Percentiles rank a stretch among this genome's conserved stretches.
phyloP scores from a whole-genome alignment of 1,140 invertebrate genomes.

The Spodoptera frugiperda region DNA sequence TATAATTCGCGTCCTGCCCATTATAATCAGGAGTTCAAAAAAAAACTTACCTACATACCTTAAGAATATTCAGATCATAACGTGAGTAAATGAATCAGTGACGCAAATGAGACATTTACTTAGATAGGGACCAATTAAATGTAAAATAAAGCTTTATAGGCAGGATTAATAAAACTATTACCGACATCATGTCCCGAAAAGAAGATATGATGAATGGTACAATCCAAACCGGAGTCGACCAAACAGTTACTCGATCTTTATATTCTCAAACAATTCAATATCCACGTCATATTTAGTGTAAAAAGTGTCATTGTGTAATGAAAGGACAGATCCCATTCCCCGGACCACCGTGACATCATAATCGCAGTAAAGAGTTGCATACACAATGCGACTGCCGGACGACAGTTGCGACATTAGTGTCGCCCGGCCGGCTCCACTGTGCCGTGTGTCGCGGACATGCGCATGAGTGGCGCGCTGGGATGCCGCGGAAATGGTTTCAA shows the following conservation, averaged over 20 bases:
- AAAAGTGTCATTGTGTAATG: conserved; percentile 1
- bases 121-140: too few species aligned
- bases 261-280: not conserved
- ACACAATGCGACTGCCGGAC: conserved; percentile 10
- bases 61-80: too few species aligned
- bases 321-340: conserved; percentile 7
- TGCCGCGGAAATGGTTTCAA: conserved; percentile 30
- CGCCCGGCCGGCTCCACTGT: conserved; percentile 2
- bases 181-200: too few species aligned
- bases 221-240: too few species aligned
- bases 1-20: too few species aligned
- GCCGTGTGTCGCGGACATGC: conserved; percentile 24
- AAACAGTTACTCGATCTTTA: not conserved
- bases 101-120: too few species aligned
- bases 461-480: conserved; percentile 15
- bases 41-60: too few species aligned
- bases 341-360: conserved; percentile 1
- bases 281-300: conserved; percentile 3
- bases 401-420: conserved; percentile 44
- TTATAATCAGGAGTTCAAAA: too few species aligned
- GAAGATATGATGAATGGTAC: too few species aligned
- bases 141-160: too few species aligned
- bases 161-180: too few species aligned
- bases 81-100: too few species aligned
- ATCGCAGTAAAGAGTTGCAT: conserved; percentile 5